phyloP scores from a whole-genome alignment of 1,140 invertebrate species.

The Whitmania pigra region DNA sequence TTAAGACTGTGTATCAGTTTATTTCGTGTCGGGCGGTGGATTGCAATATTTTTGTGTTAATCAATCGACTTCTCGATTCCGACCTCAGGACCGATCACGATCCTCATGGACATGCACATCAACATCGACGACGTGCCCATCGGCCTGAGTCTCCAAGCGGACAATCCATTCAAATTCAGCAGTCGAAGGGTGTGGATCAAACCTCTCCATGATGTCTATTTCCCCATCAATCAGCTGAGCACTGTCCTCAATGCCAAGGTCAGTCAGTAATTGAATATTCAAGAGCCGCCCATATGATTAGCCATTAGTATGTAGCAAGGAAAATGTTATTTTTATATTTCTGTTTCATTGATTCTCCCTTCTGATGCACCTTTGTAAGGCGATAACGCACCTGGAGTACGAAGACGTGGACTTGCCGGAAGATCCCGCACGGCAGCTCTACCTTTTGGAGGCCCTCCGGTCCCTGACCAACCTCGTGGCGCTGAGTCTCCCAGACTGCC shows the following conservation, averaged over 20 bases:
- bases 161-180: constrained; percentile 33
- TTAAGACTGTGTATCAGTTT: too few relatives aligned
- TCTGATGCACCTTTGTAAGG: constrained; percentile 22
- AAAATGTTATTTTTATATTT: too few relatives aligned
- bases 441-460: constrained; percentile 29
- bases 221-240: constrained; percentile 14
- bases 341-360: not conserved
- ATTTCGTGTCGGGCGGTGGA: too few relatives aligned
- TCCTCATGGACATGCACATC: constrained; percentile 33
- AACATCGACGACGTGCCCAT: constrained; percentile 37
- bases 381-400: constrained; percentile 33
- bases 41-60: constrained; percentile 16
- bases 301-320: too few relatives aligned
- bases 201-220: constrained; percentile 30
- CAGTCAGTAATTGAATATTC: not conserved
- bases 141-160: constrained; percentile 32
- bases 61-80: not conserved
- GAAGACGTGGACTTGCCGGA: constrained; percentile 30
- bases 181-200: constrained; percentile 32
- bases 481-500: constrained; percentile 33
- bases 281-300: too few relatives aligned
- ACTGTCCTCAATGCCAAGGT: constrained; percentile 22
- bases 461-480: constrained; percentile 29
- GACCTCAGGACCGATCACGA: constrained; percentile 31
- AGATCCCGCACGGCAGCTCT: constrained; percentile 25